Evolutionary conservation across 2,113 vertebrate genomes (phyloP).

Genomic region (Elanus axillaris): DNA sequence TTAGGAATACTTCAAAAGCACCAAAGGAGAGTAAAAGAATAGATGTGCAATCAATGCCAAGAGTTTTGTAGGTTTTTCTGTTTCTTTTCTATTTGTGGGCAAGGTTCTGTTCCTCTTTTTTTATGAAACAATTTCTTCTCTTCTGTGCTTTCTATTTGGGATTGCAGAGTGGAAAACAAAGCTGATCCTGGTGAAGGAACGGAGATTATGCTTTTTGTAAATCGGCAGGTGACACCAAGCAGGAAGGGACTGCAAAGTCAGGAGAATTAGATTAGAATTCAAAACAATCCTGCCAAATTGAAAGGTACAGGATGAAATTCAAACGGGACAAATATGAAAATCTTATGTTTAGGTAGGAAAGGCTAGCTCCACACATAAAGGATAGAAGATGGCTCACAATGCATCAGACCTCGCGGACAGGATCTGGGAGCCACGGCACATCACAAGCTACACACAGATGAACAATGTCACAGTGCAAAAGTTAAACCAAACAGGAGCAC

Average conservation of each 20-base stretch:
- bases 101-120: neutral
- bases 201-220: neutral
- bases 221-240: neutral
- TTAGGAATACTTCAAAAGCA: neutral
- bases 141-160: neutral
- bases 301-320: neutral
- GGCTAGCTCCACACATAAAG: neutral
- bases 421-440: neutral
- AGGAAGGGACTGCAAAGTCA: neutral
- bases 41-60: neutral
- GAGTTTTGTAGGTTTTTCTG: neutral
- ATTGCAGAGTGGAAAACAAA: neutral
- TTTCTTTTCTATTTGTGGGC: neutral
- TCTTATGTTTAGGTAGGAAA: neutral
- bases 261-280: neutral
- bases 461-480: fast-evolving
- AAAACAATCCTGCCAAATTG: neutral
- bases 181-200: neutral
- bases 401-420: neutral
- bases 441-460: neutral
- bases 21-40: neutral
- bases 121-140: neutral
- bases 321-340: neutral
- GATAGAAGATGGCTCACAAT: neutral
- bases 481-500: neutral